A percentile compares a stretch with the other conserved stretches of the same genome.
Evolutionary conservation across 2,888 invertebrate species (phyloP).

Genomic region (Cantharis rustica): DNA sequence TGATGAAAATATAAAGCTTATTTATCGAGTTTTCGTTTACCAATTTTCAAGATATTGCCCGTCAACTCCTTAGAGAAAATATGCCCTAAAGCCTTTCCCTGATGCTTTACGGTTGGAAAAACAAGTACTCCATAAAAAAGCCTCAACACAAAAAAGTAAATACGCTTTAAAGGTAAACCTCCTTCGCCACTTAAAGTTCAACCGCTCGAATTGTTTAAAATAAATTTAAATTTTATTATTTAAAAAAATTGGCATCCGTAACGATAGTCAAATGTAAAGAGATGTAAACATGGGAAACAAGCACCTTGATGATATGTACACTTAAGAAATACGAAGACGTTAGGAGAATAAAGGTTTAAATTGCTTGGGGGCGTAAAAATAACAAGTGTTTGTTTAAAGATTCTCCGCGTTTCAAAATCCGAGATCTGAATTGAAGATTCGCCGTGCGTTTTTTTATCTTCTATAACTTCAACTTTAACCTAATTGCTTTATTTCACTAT

Average conservation of each 20-base stretch:
- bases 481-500: slow-evolving; percentile 15
- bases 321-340: slow-evolving; percentile 15
- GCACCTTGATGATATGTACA: slow-evolving; percentile 29
- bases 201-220: neutral
- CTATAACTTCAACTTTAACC: slow-evolving; percentile 8
- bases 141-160: slow-evolving; percentile 19
- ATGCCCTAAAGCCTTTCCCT: slow-evolving; percentile 17
- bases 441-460: slow-evolving; percentile 1
- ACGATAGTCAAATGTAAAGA: slow-evolving; percentile 21
- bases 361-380: slow-evolving; percentile 26
- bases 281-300: slow-evolving; percentile 27
- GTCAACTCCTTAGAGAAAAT: slow-evolving; percentile 22
- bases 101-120: slow-evolving; percentile 20
- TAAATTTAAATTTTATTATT: neutral
- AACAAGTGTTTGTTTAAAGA: slow-evolving; percentile 27
- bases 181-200: neutral
- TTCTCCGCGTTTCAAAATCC: slow-evolving; percentile 22
- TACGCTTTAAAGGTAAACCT: slow-evolving; percentile 15
- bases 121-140: slow-evolving; percentile 23
- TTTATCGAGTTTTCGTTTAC: slow-evolving; percentile 27
- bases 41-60: slow-evolving; percentile 25
- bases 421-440: slow-evolving; percentile 18
- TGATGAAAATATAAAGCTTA: slow-evolving; percentile 27
- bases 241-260: slow-evolving; percentile 16
- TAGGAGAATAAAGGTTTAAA: slow-evolving; percentile 23